Conservation (phyloP, 2,113 vertebrate species). For the Gobius niger region DNA sequence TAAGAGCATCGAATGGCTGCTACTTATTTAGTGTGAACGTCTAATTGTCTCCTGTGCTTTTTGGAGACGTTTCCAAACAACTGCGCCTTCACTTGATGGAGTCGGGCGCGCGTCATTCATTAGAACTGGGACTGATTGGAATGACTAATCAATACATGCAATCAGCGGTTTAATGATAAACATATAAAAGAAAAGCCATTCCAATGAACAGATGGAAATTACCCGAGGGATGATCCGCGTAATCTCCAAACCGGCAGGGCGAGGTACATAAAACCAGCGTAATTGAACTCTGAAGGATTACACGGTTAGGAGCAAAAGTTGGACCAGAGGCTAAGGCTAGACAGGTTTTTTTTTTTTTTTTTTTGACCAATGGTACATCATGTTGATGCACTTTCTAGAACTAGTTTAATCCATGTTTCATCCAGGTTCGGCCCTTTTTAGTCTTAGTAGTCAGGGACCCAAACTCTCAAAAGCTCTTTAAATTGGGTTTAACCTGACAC, state of each 20-base stretch:
- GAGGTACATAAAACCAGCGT: conserved; percentile 10
- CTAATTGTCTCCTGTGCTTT: conserved; percentile 2
- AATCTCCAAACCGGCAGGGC: conserved; percentile 25
- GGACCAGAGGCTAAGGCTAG: background rate
- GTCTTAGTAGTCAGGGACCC: too few relatives aligned
- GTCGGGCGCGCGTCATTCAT: conserved; percentile 42
- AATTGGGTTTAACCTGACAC: too few relatives aligned
- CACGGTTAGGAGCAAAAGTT: conserved; percentile 22
- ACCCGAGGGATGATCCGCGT: conserved; percentile 39
- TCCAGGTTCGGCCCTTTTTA: too few relatives aligned
- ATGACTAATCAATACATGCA: conserved; percentile 66
- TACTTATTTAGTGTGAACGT: background rate
- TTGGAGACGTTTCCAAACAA: conserved; percentile 3
- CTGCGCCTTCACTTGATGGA: background rate
- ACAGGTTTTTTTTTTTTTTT: background rate
- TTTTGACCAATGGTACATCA: background rate
- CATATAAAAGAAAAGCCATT: conserved; percentile 50
- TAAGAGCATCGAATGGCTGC: background rate
- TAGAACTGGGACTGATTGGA: conserved; percentile 50
- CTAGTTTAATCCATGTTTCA: background rate
- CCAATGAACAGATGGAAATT: conserved; percentile 32
- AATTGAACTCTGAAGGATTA: background rate
- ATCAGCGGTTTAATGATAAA: conserved; percentile 61
- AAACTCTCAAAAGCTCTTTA: too few relatives aligned
- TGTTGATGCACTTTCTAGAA: background rate